Percentiles rank a stretch among this genome's conserved stretches.
Evolutionary conservation across 2,888 invertebrate species (phyloP).

Genomic region (Platycnemis pennipes): DNA sequence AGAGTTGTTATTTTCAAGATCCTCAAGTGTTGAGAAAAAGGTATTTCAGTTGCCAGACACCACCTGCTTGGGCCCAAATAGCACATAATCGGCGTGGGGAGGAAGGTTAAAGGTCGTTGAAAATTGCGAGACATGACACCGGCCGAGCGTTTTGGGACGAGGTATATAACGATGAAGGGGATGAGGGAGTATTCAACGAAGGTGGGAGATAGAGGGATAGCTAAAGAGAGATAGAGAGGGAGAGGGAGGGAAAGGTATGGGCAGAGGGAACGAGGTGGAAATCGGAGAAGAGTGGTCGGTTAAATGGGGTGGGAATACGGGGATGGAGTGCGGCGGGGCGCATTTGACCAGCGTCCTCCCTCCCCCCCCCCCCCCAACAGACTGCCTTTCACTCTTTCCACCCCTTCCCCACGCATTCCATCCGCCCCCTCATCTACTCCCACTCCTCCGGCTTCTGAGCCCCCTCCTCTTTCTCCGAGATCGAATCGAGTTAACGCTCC

Average conservation of each 20-base stretch:
- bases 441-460: not conserved
- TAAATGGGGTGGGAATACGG: not conserved
- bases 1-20: too few relatives aligned
- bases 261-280: not conserved
- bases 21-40: too few relatives aligned
- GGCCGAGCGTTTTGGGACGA: not conserved
- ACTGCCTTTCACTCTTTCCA: too few relatives aligned
- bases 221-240: too few relatives aligned
- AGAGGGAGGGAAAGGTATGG: not conserved
- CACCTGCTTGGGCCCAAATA: too few relatives aligned
- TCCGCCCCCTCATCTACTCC: not conserved
- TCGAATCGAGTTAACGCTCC: slow-evolving; percentile 68
- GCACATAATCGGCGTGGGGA: too few relatives aligned
- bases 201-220: not conserved
- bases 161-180: not conserved
- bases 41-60: too few relatives aligned
- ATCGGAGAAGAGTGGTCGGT: not conserved
- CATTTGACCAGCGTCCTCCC: not conserved
- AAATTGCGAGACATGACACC: not conserved
- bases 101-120: not conserved
- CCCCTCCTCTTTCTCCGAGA: slow-evolving; percentile 49
- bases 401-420: not conserved
- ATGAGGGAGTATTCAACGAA: not conserved
- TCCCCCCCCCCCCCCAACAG: not conserved
- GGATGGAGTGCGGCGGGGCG: not conserved